Base-by-base conservation (phyloP, 2,797 vertebrate genomes). In the Chaunax sp. region DNA sequence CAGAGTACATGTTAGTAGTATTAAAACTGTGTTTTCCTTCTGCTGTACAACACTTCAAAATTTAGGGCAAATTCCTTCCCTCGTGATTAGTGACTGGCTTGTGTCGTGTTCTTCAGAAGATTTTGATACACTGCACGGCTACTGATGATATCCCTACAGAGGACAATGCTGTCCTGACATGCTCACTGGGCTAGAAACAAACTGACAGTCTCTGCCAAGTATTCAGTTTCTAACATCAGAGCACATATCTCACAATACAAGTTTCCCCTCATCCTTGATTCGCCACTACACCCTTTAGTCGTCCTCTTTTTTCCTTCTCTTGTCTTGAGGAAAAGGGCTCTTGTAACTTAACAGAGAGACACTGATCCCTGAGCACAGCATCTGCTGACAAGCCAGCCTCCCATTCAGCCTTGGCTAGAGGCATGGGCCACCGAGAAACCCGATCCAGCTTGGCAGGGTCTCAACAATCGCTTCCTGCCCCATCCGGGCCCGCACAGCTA, bases 331-430 rank as follows among this genome's bases (percentile, higher is more conserved):
- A 81, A 89, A 89, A 82, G 85, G 65, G 83, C 89, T 90, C 90
- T 88, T 90, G 90, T 92, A 82, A 78, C 87, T 83, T 75, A 88
- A 88, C 88, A 94, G 82, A 82, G 81, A 90, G 85, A 82, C 87
- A 92, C 87, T 90, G 90, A 94, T 95, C 92, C 90, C 85, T 72
- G 84, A 91, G 90, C 89, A 92, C 84, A 94, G 95, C 89, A 91
- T 94, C 95, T 95, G 90, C 88, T 96, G 93, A 94, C 91, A 95
- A 94, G 88, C 80, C 86, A 91, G 89, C 79, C 90, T 94, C 92
- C 93, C 86, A 92, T 95, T 94, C 87, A 92, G 81, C 91, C 86
- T 92, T 91, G 92, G 87, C 87, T 91, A 83, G 89, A 76, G 91
- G 84, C 71, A 86, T 79, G 62, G 90, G 72, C 84, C 75, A 76